Evolutionary conservation across 2,797 vertebrate species (phyloP), one percentile per base, ranked within the genome.

Genomic region (Leptoclinus maculatus): DNA sequence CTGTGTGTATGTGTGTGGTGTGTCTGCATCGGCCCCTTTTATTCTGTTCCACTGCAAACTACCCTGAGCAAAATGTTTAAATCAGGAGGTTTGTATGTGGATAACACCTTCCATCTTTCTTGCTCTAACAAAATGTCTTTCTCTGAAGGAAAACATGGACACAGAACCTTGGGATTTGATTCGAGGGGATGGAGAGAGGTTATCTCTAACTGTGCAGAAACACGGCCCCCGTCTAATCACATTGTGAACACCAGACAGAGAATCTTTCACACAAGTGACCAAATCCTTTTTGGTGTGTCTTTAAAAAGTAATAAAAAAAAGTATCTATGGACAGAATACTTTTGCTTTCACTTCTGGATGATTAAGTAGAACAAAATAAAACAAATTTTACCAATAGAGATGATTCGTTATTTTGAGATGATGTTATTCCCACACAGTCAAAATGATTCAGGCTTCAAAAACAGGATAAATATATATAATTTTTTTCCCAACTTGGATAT

Each of bases 11-110:
- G 14, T 66, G 54, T 53, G 21, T 49, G 17, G 32, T 69, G 78
- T 47, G 9, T 76, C 4, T 69, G 38, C 23, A n/a, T 77, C 27
- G 68, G 69, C 14, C 16, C 9, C 13, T 65, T 69, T 34, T 25
- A 56, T 53, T 17, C 25, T 47, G 27, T 16, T 66, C 41, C 23
- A 36, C 16, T 21, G 72, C 17, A 64, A 64, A 36, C 43, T 23
- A 17, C 19, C 17, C 34, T n/a, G 43, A 60, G 5, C 3, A 23
- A 49, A 62, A 65, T 32, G 56, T 82, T 58, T 59, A n/a, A 70
- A 47, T 58, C n/a, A 60, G 16, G 54, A 69, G 38, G 25, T 19
- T 72, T 54, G 63, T 5, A 3, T 70, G 32, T 53, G 45, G 23
- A 58, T 9, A 43, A 66, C 43, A 47, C 1, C 36, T 21, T 49